Percentiles rank a stretch among this genome's conserved stretches.
These are phyloP conservation scores for Nephrotoma appendiculata DNA, from an alignment of 2,888 invertebrate species.

Conservation along the genomic window DNA sequence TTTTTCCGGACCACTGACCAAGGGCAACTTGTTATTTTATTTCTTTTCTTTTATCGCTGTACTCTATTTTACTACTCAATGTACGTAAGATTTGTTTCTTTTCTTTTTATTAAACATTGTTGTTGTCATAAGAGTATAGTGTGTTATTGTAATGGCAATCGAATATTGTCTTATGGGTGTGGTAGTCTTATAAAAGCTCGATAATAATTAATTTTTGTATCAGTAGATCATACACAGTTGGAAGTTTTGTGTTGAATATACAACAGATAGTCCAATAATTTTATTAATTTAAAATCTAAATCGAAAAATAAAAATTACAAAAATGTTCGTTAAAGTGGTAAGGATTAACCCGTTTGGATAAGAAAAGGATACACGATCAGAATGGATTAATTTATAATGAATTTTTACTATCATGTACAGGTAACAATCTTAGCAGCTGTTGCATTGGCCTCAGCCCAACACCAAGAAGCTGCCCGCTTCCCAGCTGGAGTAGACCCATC, in stretches of 20 bases:
- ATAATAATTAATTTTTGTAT: not conserved
- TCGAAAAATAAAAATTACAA: slow-evolving; percentile 15
- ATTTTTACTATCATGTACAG: not conserved
- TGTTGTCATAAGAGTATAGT: not conserved
- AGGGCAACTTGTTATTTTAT: slow-evolving; percentile 27
- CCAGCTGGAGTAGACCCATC: slow-evolving; percentile 36
- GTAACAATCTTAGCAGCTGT: slow-evolving; percentile 11
- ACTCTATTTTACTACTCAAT: not conserved
- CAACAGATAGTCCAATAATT: slow-evolving; percentile 28
- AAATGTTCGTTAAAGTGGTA: slow-evolving; percentile 33
- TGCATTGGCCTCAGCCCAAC: slow-evolving; percentile 28
- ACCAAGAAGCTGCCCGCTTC: slow-evolving; percentile 30
- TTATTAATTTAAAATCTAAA: slow-evolving; percentile 6
- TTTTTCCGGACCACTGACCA: slow-evolving; percentile 33
- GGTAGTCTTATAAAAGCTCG: slow-evolving; percentile 6
- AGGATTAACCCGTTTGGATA: slow-evolving; percentile 15
- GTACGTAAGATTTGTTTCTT: slow-evolving; percentile 1
- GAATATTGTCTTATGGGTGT: slow-evolving; percentile 6
- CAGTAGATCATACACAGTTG: slow-evolving; percentile 18
- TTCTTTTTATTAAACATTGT: not conserved
- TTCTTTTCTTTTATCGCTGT: not conserved
- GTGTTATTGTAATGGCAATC: not conserved
- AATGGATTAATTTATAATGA: not conserved
- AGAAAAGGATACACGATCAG: not conserved
- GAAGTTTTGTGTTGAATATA: slow-evolving; percentile 27